phyloP scores from a whole-genome alignment of 2,113 vertebrate genomes.

The Acanthisitta chloris region DNA sequence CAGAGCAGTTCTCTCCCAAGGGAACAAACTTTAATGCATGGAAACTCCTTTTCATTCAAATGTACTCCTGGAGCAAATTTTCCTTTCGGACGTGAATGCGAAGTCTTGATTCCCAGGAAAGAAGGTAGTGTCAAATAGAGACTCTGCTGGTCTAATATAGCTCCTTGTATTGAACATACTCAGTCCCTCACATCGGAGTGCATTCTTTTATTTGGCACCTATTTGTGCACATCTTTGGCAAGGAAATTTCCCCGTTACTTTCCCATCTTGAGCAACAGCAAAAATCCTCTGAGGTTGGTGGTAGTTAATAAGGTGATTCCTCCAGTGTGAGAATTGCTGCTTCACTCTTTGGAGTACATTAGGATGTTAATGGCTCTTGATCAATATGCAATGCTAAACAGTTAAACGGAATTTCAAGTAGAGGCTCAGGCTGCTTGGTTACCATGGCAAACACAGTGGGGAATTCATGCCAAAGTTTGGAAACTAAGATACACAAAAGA shows the following conservation, averaged over 20 bases:
- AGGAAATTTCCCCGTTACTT: neutral
- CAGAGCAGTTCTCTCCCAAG: neutral
- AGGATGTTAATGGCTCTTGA: neutral
- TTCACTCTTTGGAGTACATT: neutral
- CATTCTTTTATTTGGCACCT: neutral
- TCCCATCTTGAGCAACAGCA: neutral
- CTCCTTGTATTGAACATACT: neutral
- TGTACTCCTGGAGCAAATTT: neutral
- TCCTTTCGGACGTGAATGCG: neutral
- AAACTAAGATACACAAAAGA: slow-evolving; percentile 25
- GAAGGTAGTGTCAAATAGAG: neutral
- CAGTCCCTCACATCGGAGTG: neutral
- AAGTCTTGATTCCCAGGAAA: neutral
- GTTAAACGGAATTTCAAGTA: slow-evolving; percentile 41
- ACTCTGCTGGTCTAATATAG: neutral
- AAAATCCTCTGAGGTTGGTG: neutral
- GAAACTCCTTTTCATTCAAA: neutral
- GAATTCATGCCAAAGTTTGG: slow-evolving; percentile 35
- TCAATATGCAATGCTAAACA: slow-evolving; percentile 15
- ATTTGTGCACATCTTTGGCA: neutral
- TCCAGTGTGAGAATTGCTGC: neutral
- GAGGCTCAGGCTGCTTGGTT: slow-evolving; percentile 38
- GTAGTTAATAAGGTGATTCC: neutral
- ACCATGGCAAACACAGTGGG: slow-evolving; percentile 58
- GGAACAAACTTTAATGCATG: neutral